Conservation (phyloP, 2,888 invertebrate species). For the Calameuta pallipes region DNA sequence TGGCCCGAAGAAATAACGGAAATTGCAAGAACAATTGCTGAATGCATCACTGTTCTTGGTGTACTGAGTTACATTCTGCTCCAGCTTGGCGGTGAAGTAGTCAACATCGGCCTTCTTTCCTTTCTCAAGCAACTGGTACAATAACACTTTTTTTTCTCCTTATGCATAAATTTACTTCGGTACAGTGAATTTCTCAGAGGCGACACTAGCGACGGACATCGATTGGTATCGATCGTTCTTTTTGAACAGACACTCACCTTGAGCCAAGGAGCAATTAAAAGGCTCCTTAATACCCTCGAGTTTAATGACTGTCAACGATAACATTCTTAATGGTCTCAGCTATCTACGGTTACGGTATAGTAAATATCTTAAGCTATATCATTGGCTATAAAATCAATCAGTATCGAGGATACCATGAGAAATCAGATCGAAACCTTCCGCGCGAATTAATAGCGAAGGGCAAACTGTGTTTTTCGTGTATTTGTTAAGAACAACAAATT, state of each 20-base stretch:
- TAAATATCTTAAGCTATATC: neutral
- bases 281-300: neutral
- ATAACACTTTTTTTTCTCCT: conserved; percentile 18
- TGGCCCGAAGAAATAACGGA: conserved; percentile 69
- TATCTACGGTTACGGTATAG: neutral
- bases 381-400: neutral
- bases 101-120: conserved; percentile 90
- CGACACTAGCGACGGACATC: neutral
- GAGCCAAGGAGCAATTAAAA: neutral
- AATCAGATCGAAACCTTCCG: neutral
- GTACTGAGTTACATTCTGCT: conserved; percentile 89
- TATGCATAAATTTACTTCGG: neutral
- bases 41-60: conserved; percentile 86
- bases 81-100: conserved; percentile 94
- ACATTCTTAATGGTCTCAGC: neutral
- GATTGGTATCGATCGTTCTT: neutral
- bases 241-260: neutral
- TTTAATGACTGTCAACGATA: neutral
- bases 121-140: conserved; percentile 92
- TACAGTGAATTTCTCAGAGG: neutral
- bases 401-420: neutral
- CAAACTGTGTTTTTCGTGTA: neutral
- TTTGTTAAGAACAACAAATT: neutral
- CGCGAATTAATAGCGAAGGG: neutral
- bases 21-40: conserved; percentile 68